These are phyloP conservation scores for Oxycera nigricornis DNA, from an alignment of 2,888 invertebrate genomes.

Conservation along the genomic window DNA sequence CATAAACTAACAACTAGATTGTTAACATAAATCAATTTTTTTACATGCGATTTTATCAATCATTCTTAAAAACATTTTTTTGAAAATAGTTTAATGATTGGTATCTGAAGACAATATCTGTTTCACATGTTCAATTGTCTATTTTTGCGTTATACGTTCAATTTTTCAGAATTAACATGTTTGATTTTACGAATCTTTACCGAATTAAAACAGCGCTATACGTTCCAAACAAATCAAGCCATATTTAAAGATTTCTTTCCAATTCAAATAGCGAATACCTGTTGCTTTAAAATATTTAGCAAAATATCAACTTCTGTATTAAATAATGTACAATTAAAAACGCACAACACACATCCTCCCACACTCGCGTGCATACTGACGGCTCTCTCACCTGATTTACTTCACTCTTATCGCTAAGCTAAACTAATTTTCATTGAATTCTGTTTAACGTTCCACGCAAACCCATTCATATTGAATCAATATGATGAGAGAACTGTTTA, in stretches of 20 bases:
- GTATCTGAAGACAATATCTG: too few relatives aligned
- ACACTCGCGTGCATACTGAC: not conserved
- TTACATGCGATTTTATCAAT: not conserved
- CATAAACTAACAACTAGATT: too few relatives aligned
- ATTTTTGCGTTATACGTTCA: too few relatives aligned
- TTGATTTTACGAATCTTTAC: too few relatives aligned
- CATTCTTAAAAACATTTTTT: not conserved
- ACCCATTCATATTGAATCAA: not conserved
- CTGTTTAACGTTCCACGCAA: not conserved
- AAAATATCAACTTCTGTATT: not conserved
- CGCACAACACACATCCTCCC: conserved; percentile 14
- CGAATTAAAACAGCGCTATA: too few relatives aligned
- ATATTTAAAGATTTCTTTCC: not conserved
- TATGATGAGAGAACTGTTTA: not conserved
- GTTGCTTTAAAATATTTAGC: conserved; percentile 1
- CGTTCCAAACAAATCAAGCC: too few relatives aligned
- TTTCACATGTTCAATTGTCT: too few relatives aligned
- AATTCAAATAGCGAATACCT: not conserved
- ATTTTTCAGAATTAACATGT: too few relatives aligned
- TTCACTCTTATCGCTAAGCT: conserved; percentile 8
- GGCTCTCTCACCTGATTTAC: not conserved
- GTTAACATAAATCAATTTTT: too few relatives aligned
- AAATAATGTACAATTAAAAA: conserved; percentile 4
- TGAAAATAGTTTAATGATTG: too few relatives aligned
- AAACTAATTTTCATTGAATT: not conserved